Evolutionary conservation across 2,888 invertebrate genomes (phyloP).

Genomic region (Catocala fraxini): DNA sequence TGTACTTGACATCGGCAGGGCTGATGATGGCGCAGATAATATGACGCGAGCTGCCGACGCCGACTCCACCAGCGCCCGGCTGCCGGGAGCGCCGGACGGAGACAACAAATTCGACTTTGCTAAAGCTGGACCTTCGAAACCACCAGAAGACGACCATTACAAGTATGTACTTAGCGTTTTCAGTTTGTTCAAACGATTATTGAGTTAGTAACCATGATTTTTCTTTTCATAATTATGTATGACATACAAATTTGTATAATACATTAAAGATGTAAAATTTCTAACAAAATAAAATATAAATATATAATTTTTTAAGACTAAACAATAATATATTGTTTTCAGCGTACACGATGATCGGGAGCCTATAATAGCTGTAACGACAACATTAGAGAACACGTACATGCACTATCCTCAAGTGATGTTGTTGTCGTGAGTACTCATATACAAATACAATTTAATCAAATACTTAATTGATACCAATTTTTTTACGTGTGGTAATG

Average conservation of each 20-base stretch:
- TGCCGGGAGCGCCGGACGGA: neutral
- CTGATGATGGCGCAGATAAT: neutral
- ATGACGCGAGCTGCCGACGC: no score
- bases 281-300: no score
- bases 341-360: constrained; percentile 80
- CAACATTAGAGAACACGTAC: constrained; percentile 74
- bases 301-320: no score
- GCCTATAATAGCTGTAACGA: constrained; percentile 81
- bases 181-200: no score
- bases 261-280: no score
- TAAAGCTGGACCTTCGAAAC: constrained; percentile 74
- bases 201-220: no score
- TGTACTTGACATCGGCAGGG: neutral
- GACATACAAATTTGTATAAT: no score
- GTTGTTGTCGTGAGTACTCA: constrained; percentile 81
- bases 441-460: neutral
- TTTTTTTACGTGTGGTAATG: neutral
- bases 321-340: constrained; percentile 38
- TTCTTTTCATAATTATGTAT: no score
- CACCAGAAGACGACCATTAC: constrained; percentile 72
- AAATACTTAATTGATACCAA: neutral
- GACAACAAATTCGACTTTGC: constrained; percentile 25
- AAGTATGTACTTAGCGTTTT: constrained; percentile 55
- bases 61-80: neutral
- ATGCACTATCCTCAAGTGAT: constrained; percentile 79